A percentile compares a stretch with the other conserved stretches of the same genome.
Conservation (phyloP, 30 jellyfish, hydroid and myxozoan species). For the Rhopilema esculentum region DNA sequence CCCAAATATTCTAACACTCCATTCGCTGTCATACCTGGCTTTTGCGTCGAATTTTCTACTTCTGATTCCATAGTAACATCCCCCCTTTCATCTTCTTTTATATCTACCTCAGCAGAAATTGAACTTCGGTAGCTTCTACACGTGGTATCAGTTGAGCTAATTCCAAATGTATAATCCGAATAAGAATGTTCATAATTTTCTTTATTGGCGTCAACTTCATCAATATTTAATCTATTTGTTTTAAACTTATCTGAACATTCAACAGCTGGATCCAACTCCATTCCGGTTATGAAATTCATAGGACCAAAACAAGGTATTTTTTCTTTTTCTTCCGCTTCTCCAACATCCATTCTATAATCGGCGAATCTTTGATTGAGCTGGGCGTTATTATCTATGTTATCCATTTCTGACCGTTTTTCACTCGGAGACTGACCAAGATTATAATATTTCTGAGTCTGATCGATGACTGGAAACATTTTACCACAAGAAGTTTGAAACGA, state of each 20-base stretch:
- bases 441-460: neutral
- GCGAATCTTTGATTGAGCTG: no score
- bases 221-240: no score
- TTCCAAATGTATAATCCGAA: no score
- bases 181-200: neutral
- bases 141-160: neutral
- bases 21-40: neutral
- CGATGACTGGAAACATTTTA: neutral
- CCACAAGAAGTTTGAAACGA: neutral
- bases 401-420: no score
- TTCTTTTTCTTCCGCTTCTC: no score
- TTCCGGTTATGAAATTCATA: no score
- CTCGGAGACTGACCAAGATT: no score
- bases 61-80: neutral
- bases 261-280: no score
- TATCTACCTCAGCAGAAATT: neutral
- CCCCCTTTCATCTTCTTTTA: neutral
- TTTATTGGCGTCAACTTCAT: neutral
- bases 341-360: no score
- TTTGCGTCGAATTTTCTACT: neutral
- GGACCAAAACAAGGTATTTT: no score
- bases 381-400: no score
- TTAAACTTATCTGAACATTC: neutral
- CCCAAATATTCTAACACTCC: neutral
- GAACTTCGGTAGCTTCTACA: neutral